Evolutionary conservation across 2,888 invertebrate genomes (phyloP).

Genomic region (Helicoverpa assulta): DNA sequence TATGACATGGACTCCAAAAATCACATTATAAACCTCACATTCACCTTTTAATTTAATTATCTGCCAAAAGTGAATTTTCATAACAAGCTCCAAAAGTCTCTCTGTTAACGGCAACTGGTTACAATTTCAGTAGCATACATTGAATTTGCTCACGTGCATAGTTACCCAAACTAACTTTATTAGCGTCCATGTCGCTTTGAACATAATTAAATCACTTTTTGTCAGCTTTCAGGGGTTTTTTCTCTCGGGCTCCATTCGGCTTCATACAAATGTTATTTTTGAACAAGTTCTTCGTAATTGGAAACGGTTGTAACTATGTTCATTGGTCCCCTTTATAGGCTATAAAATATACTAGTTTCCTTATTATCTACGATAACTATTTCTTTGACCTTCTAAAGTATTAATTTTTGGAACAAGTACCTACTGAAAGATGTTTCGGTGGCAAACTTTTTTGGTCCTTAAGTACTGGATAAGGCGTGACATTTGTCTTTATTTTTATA

Average conservation of each 20-base stretch:
- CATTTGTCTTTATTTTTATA: background rate
- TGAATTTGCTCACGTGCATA: constrained; percentile 7
- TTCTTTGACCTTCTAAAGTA: background rate
- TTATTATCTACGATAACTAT: constrained; percentile 8
- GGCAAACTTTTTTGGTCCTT: background rate
- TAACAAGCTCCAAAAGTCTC: constrained; percentile 2
- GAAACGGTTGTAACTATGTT: constrained; percentile 31
- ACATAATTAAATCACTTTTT: constrained; percentile 41
- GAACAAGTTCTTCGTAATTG: constrained; percentile 32
- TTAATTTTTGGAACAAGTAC: background rate
- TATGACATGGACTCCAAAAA: background rate
- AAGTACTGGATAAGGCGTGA: background rate
- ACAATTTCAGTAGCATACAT: background rate
- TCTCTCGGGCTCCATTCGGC: background rate
- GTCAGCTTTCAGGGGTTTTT: constrained; percentile 20
- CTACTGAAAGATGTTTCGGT: background rate
- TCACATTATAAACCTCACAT: background rate
- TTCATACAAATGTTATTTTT: constrained; percentile 32
- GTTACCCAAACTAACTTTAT: constrained; percentile 43
- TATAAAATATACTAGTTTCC: constrained; percentile 8
- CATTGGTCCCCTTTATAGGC: constrained; percentile 17
- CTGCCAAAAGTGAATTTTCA: background rate
- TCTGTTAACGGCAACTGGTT: background rate
- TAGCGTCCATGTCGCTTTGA: constrained; percentile 23
- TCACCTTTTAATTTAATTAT: background rate